Conservation (phyloP, 2,888 invertebrate genomes). For the Megaustenia siamemsis region DNA sequence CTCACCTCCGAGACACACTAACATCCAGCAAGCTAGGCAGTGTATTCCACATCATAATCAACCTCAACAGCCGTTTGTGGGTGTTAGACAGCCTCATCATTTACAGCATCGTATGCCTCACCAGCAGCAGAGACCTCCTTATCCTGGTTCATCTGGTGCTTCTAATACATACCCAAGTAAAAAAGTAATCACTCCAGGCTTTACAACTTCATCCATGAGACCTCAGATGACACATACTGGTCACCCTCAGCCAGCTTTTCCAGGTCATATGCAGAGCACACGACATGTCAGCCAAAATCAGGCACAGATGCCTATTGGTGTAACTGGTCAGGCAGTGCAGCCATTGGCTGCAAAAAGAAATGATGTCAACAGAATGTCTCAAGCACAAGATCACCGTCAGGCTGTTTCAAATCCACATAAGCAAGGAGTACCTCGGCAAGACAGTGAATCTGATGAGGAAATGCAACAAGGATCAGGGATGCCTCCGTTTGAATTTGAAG, state of each 20-base stretch:
- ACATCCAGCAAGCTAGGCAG: neutral
- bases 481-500: constrained; percentile 13
- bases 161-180: constrained; percentile 1
- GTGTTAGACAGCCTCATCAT: constrained; percentile 21
- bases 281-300: neutral
- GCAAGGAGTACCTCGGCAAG: neutral
- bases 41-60: constrained; percentile 17
- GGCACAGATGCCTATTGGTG: neutral
- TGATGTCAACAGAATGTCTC: neutral
- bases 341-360: neutral
- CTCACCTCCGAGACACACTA: constrained; percentile 1
- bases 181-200: neutral
- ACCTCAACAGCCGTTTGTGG: neutral
- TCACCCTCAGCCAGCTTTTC: neutral
- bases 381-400: neutral
- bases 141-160: constrained; percentile 1
- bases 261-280: constrained; percentile 16
- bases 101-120: neutral
- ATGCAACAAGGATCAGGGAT: neutral
- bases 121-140: constrained; percentile 4
- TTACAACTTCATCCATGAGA: constrained; percentile 3
- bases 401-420: constrained; percentile 7
- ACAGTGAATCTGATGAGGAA: neutral
- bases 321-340: neutral
- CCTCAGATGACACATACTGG: neutral